phyloP scores from a whole-genome alignment of 2,797 vertebrate species.

The Graptemys geographica region DNA sequence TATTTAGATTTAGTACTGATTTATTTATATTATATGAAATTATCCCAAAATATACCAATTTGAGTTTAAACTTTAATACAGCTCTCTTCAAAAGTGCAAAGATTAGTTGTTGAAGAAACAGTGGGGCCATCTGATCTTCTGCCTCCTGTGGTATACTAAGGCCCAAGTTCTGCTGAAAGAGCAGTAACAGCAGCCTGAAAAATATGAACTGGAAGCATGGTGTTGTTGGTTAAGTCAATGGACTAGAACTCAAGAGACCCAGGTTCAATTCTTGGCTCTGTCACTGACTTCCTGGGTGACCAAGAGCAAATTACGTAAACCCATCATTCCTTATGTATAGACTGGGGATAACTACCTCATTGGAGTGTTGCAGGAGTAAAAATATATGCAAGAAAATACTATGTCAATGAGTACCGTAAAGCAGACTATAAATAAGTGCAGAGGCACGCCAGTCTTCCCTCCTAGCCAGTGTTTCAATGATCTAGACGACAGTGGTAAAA shows the following conservation, averaged over 20 bases:
- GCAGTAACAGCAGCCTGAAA: neutral
- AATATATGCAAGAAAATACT: neutral
- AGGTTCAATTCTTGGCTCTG: neutral
- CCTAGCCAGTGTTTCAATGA: neutral
- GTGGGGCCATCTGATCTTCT: neutral
- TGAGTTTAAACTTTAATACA: neutral
- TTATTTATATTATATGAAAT: neutral
- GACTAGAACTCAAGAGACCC: neutral
- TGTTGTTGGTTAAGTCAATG: neutral
- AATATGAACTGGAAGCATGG: neutral
- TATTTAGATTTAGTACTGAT: neutral
- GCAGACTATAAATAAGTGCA: neutral
- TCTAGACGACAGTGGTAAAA: neutral
- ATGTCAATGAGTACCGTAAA: neutral
- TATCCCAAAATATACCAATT: neutral
- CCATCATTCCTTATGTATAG: neutral
- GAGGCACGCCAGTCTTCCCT: too few relatives aligned
- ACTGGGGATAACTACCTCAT: neutral
- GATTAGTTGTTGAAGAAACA: slow-evolving; percentile 3
- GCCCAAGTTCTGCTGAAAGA: neutral
- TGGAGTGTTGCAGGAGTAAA: neutral
- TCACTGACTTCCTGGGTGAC: neutral
- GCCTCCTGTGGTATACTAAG: neutral
- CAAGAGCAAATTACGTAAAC: neutral
- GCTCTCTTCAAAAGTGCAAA: slow-evolving; percentile 14